Conservation (phyloP, 2,113 vertebrate genomes). For the Seriola aureovittata region DNA sequence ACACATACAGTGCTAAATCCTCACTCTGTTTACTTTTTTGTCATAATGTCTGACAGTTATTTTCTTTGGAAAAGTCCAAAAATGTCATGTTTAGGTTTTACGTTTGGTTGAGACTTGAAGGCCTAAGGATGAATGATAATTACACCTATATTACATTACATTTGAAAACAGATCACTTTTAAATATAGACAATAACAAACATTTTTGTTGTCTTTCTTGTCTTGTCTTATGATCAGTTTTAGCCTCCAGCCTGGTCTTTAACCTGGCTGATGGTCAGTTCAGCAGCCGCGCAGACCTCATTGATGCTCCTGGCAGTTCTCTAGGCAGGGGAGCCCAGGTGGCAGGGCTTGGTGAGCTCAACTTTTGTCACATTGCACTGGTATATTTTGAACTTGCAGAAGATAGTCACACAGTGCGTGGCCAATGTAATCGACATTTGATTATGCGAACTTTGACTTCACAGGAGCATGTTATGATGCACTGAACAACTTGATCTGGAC, state of each 20-base stretch:
- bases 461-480: conserved; percentile 96
- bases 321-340: conserved; percentile 96
- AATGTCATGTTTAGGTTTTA: no score
- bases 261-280: conserved; percentile 95
- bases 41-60: not conserved
- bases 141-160: no score
- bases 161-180: no score
- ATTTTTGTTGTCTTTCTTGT: no score
- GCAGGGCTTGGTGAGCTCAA: conserved; percentile 92
- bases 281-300: conserved; percentile 95
- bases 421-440: not conserved
- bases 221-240: conserved; percentile 84
- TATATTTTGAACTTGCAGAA: not conserved
- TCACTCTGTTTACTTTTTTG: not conserved
- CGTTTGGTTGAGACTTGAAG: no score
- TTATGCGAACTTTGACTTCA: conserved; percentile 18
- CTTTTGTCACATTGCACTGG: not conserved
- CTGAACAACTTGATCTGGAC: conserved; percentile 99
- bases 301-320: conserved; percentile 95
- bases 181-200: not conserved
- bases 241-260: conserved; percentile 96
- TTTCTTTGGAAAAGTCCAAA: not conserved
- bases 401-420: not conserved
- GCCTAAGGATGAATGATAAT: no score
- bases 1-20: not conserved